phyloP scores from a whole-genome alignment of 2,113 vertebrate genomes.

The Semnornis frantzii region DNA sequence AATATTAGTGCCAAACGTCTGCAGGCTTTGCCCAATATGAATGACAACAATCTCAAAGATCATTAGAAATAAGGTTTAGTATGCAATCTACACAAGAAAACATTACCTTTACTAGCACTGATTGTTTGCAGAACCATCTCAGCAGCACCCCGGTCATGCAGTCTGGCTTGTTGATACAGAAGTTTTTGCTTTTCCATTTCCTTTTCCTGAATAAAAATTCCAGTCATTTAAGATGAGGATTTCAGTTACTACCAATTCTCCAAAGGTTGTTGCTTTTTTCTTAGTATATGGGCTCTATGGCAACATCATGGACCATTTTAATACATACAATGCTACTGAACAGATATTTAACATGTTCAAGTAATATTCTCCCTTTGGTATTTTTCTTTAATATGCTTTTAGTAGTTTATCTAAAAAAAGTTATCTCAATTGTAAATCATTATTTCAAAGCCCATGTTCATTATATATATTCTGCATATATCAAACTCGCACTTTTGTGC shows the following conservation, averaged over 20 bases:
- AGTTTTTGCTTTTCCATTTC: conserved; percentile 99
- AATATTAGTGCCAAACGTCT: not conserved
- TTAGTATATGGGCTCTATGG: conserved; percentile 80
- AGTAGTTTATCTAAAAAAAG: conserved; percentile 59
- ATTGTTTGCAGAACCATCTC: conserved; percentile 98
- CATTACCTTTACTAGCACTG: conserved; percentile 94
- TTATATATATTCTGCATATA: conserved; percentile 35
- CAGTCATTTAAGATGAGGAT: conserved; percentile 67
- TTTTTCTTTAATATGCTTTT: conserved; percentile 70
- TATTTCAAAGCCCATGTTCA: conserved; percentile 56
- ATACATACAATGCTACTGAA: conserved; percentile 57
- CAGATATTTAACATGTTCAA: conserved; percentile 57
- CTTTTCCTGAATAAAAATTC: conserved; percentile 89
- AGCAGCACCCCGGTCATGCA: conserved; percentile 92
- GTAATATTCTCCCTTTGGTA: conserved; percentile 45
- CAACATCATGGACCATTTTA: conserved; percentile 77
- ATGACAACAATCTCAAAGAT: not conserved
- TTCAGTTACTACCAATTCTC: conserved; percentile 20
- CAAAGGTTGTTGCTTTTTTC: conserved; percentile 50
- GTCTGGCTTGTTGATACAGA: conserved; percentile 93
- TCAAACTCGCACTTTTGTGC: conserved; percentile 67
- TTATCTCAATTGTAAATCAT: conserved; percentile 64
- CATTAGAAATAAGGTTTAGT: not conserved
- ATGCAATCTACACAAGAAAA: not conserved
- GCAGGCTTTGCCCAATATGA: not conserved